A percentile compares a stretch with the other conserved stretches of the same genome.
Conservation (phyloP, 2,888 invertebrate species). For the Taphrorychus bicolor region DNA sequence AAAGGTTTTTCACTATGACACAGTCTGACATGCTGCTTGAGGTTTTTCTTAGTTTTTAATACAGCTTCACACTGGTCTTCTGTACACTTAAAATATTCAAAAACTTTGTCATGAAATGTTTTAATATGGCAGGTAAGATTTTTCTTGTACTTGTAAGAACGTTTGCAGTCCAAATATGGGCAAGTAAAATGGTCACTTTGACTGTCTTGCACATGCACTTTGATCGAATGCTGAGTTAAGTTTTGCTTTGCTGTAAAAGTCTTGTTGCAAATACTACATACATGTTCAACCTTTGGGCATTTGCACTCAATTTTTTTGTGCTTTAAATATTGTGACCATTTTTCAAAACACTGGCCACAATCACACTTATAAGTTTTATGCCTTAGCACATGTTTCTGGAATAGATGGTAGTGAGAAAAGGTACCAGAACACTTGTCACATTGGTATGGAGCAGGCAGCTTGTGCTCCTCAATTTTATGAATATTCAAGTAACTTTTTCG, state of each 20-base stretch:
- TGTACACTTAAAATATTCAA: constrained; percentile 13
- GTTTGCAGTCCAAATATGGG: constrained; percentile 47
- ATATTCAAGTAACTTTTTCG: constrained; percentile 48
- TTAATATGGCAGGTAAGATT: constrained; percentile 49
- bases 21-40: constrained; percentile 45
- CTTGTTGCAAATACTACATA: constrained; percentile 49
- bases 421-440: constrained; percentile 47
- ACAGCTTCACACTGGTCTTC: constrained; percentile 19
- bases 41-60: constrained; percentile 38
- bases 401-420: constrained; percentile 45
- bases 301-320: constrained; percentile 47
- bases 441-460: constrained; percentile 45
- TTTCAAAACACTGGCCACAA: constrained; percentile 50
- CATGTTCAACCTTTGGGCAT: constrained; percentile 43
- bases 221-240: constrained; percentile 45
- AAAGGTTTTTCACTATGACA: constrained; percentile 41
- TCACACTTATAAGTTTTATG: constrained; percentile 52
- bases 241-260: constrained; percentile 43
- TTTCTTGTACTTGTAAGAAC: constrained; percentile 49
- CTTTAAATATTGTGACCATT: constrained; percentile 48
- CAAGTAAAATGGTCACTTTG: constrained; percentile 44
- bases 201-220: constrained; percentile 43
- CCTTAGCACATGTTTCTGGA: constrained; percentile 49
- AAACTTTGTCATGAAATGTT: constrained; percentile 45
- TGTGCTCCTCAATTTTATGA: constrained; percentile 45